Percentiles rank a stretch among this genome's conserved stretches.
Conservation (phyloP, 2,888 invertebrate genomes). For the Auanema sp. region DNA sequence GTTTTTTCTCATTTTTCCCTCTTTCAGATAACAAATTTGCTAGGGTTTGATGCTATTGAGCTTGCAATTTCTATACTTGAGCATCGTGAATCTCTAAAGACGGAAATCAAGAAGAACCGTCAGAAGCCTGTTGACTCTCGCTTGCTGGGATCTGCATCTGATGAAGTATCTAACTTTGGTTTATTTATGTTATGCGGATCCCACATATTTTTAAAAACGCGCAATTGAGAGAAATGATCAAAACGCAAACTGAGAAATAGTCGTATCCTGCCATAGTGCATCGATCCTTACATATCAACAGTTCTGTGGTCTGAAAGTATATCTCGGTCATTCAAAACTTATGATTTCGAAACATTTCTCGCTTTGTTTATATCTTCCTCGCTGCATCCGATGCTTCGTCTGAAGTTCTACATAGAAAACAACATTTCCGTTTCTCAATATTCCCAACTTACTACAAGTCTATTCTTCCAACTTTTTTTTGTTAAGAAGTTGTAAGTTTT, state of each 20-base stretch:
- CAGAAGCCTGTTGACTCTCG: constrained; percentile 1
- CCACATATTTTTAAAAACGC: constrained; percentile 26
- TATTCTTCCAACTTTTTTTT: not conserved
- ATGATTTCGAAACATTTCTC: not conserved
- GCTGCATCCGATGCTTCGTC: constrained; percentile 10
- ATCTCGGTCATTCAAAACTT: not conserved
- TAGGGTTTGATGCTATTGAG: too few species aligned
- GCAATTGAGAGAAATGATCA: constrained; percentile 19
- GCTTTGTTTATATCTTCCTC: not conserved
- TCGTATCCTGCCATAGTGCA: constrained; percentile 37
- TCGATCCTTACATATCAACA: constrained; percentile 37
- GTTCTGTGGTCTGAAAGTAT: constrained; percentile 19
- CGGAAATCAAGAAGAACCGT: too few species aligned
- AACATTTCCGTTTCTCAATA: not conserved
- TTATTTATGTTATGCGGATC: not conserved
- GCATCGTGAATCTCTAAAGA: too few species aligned
- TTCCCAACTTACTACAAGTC: not conserved
- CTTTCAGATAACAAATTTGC: not conserved
- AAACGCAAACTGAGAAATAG: constrained; percentile 25
- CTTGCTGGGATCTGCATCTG: not conserved
- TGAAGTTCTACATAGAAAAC: not conserved
- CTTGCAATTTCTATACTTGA: too few species aligned
- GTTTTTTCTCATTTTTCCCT: not conserved
- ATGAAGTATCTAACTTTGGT: not conserved
- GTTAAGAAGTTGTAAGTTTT: constrained; percentile 11